Conservation (phyloP, 92 coral and sea anemone genomes). For the Parazoanthus darwini region DNA sequence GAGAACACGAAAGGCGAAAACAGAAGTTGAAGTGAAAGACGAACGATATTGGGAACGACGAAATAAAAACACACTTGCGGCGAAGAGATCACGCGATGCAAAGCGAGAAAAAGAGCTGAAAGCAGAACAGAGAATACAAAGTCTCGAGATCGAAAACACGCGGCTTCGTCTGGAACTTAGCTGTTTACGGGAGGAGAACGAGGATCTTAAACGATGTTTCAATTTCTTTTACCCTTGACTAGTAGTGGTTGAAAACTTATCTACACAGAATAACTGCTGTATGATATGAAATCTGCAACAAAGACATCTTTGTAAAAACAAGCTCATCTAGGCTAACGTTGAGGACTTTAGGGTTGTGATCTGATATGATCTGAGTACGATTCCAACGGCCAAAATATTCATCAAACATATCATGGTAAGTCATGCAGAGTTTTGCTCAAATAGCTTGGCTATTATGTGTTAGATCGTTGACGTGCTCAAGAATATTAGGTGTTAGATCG, state of each 20-base stretch:
- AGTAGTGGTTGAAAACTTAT: background rate
- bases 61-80: background rate
- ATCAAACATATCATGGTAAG: background rate
- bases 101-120: background rate
- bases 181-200: background rate
- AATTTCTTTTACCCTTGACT: background rate
- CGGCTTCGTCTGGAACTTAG: constrained; percentile 1
- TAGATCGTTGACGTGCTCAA: too few species aligned
- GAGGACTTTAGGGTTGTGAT: background rate
- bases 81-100: constrained; percentile 3
- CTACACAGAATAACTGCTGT: background rate
- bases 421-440: too few species aligned
- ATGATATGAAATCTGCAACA: background rate
- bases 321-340: background rate
- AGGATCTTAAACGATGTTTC: background rate
- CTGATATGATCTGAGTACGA: background rate
- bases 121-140: background rate
- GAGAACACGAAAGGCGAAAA: background rate
- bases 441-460: too few species aligned
- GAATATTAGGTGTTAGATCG: too few species aligned
- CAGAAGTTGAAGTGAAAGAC: background rate
- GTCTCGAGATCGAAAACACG: background rate
- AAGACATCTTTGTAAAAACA: too few species aligned
- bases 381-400: background rate
- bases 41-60: background rate